Evolutionary conservation across 2,797 vertebrate genomes (phyloP).

Genomic region (Periparus ater): DNA sequence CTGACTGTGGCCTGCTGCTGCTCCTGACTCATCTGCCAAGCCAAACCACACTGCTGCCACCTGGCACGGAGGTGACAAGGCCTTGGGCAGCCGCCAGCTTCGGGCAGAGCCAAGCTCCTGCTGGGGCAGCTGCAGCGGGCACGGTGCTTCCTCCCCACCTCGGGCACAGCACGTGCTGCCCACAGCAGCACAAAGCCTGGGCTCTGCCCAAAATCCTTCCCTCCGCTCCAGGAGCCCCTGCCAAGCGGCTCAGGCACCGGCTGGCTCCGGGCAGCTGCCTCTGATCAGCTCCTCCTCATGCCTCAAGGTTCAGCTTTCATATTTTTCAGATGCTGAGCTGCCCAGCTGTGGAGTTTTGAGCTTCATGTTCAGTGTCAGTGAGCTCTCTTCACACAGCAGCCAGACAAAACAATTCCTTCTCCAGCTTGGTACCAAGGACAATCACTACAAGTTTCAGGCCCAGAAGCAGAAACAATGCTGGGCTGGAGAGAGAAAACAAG

Average conservation of each 20-base stretch:
- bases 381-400: too few relatives aligned
- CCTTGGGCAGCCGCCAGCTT: neutral
- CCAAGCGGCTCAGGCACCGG: neutral
- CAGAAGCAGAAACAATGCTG: too few relatives aligned
- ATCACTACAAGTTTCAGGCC: too few relatives aligned
- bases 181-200: neutral
- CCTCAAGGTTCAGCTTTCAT: too few relatives aligned
- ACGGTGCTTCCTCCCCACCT: neutral
- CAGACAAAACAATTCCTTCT: too few relatives aligned
- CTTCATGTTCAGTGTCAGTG: too few relatives aligned
- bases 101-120: neutral
- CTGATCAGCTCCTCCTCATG: neutral
- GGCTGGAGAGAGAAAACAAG: too few relatives aligned
- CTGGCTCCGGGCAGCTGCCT: neutral
- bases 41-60: neutral
- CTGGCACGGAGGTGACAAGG: neutral
- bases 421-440: too few relatives aligned
- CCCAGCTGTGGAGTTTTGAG: too few relatives aligned
- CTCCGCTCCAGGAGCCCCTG: neutral
- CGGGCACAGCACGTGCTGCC: neutral
- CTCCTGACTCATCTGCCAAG: neutral
- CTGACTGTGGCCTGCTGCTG: neutral
- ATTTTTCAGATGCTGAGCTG: too few relatives aligned
- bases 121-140: neutral
- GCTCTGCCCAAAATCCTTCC: neutral